Evolutionary conservation across 2,113 vertebrate species (phyloP).

Genomic region (Salvelinus namaycush): DNA sequence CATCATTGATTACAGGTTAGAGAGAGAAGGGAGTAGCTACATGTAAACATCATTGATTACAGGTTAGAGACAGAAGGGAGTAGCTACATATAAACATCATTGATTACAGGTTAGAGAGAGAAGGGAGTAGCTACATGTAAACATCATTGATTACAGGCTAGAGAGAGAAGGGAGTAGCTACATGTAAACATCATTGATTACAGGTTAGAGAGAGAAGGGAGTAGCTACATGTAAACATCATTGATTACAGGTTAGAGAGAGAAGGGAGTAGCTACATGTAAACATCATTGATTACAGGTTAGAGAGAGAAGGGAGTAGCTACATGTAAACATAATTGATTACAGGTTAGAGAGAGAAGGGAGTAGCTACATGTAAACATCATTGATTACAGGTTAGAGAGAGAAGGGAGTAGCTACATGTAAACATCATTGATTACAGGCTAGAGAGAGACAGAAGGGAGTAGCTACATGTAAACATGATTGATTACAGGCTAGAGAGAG

Average conservation of each 20-base stretch:
- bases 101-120: too few species aligned
- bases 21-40: constrained; percentile 7
- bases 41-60: constrained; percentile 42
- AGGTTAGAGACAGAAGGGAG: constrained; percentile 29
- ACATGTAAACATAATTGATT: constrained; percentile 38
- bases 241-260: too few species aligned
- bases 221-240: not conserved
- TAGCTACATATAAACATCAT: too few species aligned
- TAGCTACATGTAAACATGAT: constrained; percentile 16
- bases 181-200: constrained; percentile 41
- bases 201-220: constrained; percentile 31
- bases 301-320: not conserved
- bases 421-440: constrained; percentile 48
- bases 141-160: constrained; percentile 6
- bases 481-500: constrained; percentile 50
- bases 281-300: too few species aligned
- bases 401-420: not conserved
- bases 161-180: constrained; percentile 9
- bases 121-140: too few species aligned
- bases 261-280: too few species aligned
- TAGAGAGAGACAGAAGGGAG: constrained; percentile 23
- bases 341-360: constrained; percentile 35
- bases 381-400: too few species aligned
- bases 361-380: too few species aligned
- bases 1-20: constrained; percentile 51